These are phyloP conservation scores for Hippopotamus amphibius DNA, from an alignment of 2,113 vertebrate species.

Conservation along the genomic window DNA sequence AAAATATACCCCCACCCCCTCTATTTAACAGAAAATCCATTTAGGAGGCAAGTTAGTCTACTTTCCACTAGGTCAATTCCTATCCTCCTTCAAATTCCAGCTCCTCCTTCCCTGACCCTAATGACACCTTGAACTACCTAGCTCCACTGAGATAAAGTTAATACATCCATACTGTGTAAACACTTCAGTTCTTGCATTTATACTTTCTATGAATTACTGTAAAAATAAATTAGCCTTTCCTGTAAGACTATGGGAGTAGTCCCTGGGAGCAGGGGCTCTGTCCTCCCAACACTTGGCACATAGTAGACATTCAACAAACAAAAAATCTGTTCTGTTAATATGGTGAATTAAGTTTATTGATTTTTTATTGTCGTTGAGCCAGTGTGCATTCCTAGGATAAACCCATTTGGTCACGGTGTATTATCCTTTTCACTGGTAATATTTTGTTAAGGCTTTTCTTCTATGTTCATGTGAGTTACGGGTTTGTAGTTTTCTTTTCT, in stretches of 20 bases:
- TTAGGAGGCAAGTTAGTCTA: background rate
- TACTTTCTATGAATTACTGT: slow-evolving; percentile 36
- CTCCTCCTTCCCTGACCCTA: background rate
- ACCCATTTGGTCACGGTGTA: background rate
- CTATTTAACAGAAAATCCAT: slow-evolving; percentile 20
- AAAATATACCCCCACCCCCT: background rate
- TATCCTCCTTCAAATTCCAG: background rate
- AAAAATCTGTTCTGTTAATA: background rate
- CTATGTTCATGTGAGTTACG: background rate
- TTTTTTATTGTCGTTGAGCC: background rate
- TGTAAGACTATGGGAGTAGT: background rate
- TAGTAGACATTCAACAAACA: background rate
- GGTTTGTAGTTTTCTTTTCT: background rate
- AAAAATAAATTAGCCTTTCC: slow-evolving; percentile 13
- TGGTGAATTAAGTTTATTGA: background rate
- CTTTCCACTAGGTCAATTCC: background rate
- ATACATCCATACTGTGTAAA: background rate
- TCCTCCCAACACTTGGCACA: background rate
- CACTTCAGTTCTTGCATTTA: background rate
- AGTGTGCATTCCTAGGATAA: background rate
- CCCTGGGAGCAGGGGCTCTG: background rate
- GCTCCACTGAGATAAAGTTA: background rate
- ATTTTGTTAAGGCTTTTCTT: background rate
- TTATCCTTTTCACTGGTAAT: background rate
- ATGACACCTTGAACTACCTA: background rate